phyloP scores from a whole-genome alignment of 2,113 vertebrate genomes.

The Saccopteryx leptura region DNA sequence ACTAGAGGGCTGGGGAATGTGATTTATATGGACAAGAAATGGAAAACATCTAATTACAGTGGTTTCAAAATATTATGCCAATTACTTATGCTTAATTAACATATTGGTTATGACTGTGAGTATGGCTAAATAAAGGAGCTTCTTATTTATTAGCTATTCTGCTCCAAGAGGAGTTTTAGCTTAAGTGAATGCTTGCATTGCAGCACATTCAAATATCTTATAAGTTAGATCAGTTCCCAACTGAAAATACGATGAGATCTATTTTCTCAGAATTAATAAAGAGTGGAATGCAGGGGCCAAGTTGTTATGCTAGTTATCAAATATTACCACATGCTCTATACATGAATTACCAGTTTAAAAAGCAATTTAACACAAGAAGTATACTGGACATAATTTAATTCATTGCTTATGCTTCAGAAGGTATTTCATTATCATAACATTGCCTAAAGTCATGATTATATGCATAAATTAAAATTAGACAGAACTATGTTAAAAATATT shows the following conservation, averaged over 20 bases:
- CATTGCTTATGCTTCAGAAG: not conserved
- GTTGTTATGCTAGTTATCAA: conserved; percentile 28
- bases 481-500: conserved; percentile 17
- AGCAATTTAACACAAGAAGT: conserved; percentile 13
- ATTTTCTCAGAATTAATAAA: conserved; percentile 57
- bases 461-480: not conserved
- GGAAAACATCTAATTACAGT: not conserved
- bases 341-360: conserved; percentile 18
- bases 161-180: conserved; percentile 1
- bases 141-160: conserved; percentile 28
- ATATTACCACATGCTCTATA: not conserved
- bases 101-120: not conserved
- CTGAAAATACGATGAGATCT: conserved; percentile 33
- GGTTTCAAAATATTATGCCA: conserved; percentile 53
- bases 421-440: not conserved
- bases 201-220: conserved; percentile 30
- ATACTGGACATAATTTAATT: conserved; percentile 32
- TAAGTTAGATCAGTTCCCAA: conserved; percentile 10
- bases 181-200: not conserved
- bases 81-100: conserved; percentile 28
- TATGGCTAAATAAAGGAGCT: conserved; percentile 14
- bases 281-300: not conserved
- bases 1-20: not conserved
- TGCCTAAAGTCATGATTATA: not conserved
- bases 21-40: not conserved